Conservation (phyloP, 2,797 vertebrate genomes). For the Poeciliopsis infans region DNA sequence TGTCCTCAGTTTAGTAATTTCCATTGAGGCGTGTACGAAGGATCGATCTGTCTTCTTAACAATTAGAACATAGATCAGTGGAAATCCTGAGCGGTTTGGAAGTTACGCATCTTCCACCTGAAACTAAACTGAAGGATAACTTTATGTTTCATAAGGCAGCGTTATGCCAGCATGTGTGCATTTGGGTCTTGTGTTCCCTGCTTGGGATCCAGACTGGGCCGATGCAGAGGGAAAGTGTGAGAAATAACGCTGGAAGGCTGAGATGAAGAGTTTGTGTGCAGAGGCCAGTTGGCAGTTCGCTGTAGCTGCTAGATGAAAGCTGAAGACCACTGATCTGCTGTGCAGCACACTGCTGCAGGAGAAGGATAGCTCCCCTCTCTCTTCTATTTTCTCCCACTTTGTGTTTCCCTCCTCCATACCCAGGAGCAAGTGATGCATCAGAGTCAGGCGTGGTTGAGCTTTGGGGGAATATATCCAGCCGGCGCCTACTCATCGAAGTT, state of each 20-base stretch:
- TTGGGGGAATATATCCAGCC: constrained; percentile 65
- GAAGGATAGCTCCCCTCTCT: constrained; percentile 52
- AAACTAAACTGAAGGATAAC: constrained; percentile 39
- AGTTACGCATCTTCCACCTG: constrained; percentile 21
- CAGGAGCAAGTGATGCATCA: constrained; percentile 71
- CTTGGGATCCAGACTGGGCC: constrained; percentile 31
- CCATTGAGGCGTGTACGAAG: not conserved
- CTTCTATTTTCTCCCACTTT: constrained; percentile 54
- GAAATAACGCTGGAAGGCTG: constrained; percentile 48
- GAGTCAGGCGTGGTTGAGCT: constrained; percentile 64
- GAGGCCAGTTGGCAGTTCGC: constrained; percentile 71
- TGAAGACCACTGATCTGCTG: constrained; percentile 66
- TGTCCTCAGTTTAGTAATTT: constrained; percentile 29
- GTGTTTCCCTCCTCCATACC: constrained; percentile 56
- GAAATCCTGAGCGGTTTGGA: constrained; percentile 34
- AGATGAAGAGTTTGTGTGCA: constrained; percentile 51
- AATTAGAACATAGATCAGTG: constrained; percentile 37
- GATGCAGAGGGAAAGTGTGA: constrained; percentile 23
- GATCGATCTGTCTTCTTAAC: constrained; percentile 21
- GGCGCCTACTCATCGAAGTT: constrained; percentile 59
- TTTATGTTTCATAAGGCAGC: constrained; percentile 37
- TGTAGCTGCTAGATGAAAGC: constrained; percentile 74
- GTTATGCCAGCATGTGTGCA: constrained; percentile 7
- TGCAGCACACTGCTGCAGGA: constrained; percentile 53
- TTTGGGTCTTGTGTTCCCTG: constrained; percentile 9